Evolutionary conservation across 2,113 vertebrate species (phyloP).

Genomic region (Nibea albiflora): DNA sequence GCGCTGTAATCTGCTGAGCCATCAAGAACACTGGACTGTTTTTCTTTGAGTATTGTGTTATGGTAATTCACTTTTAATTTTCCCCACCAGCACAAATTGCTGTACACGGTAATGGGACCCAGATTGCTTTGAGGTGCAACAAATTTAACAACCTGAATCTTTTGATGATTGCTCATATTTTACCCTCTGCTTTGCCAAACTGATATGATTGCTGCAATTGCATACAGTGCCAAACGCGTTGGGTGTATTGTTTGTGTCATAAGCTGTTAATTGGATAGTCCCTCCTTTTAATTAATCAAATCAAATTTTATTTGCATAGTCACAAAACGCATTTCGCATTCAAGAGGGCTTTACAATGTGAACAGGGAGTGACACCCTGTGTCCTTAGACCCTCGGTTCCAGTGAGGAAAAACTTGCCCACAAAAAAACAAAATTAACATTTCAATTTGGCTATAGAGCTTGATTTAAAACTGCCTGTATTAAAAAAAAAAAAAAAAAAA

Average conservation of each 20-base stretch:
- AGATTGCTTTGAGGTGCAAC: conserved; percentile 16
- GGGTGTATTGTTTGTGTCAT: conserved; percentile 18
- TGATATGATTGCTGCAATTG: background rate
- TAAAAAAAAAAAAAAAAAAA: conserved; percentile 36
- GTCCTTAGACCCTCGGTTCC: too few relatives aligned
- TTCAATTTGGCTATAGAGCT: conserved; percentile 45
- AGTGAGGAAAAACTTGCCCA: too few relatives aligned
- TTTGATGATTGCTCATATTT: conserved; percentile 16
- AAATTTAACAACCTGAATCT: conserved; percentile 21
- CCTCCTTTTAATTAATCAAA: conserved; percentile 30
- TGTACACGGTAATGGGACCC: conserved; percentile 6
- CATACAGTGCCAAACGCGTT: background rate
- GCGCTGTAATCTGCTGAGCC: conserved; percentile 26
- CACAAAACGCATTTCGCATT: too few relatives aligned
- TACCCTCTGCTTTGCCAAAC: conserved; percentile 17
- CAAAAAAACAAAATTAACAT: background rate
- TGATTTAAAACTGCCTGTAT: conserved; percentile 17
- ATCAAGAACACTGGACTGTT: conserved; percentile 21
- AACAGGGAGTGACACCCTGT: too few relatives aligned
- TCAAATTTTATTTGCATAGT: too few relatives aligned
- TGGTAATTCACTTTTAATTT: conserved; percentile 42
- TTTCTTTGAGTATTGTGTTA: conserved; percentile 28
- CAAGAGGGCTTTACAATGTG: too few relatives aligned
- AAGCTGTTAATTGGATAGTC: conserved; percentile 31
- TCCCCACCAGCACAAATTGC: conserved; percentile 1